These are phyloP conservation scores for Nothoprocta pentlandii DNA, from an alignment of 2,113 vertebrate genomes.

Conservation along the genomic window DNA sequence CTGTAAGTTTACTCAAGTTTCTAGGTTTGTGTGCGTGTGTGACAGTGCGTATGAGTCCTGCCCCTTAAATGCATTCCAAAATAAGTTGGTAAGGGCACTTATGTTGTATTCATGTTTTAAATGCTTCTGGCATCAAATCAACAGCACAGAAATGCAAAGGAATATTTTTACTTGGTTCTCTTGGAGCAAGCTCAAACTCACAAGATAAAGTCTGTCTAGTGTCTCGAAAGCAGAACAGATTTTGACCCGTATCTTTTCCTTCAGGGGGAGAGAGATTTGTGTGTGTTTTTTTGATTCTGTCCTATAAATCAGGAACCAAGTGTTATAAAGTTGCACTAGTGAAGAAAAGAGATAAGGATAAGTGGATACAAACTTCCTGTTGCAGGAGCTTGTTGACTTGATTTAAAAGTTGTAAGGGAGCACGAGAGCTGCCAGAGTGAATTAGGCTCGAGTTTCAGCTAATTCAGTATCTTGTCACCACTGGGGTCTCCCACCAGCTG, in stretches of 20 bases:
- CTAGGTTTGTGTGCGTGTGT: background rate
- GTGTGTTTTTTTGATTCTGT: background rate
- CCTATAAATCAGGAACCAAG: constrained; percentile 31
- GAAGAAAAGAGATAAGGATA: constrained; percentile 32
- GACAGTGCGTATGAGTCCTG: background rate
- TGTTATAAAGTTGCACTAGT: constrained; percentile 8
- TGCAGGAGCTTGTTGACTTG: constrained; percentile 10
- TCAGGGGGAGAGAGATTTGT: background rate
- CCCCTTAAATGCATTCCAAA: background rate
- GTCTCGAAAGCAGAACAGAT: background rate
- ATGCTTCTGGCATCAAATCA: background rate
- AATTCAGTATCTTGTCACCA: background rate
- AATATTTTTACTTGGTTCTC: background rate
- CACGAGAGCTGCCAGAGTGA: background rate
- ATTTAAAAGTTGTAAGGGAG: constrained; percentile 35
- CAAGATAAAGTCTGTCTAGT: background rate
- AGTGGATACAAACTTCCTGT: constrained; percentile 56
- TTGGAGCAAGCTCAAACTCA: background rate
- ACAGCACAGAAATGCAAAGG: background rate
- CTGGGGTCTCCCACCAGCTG: constrained; percentile 16
- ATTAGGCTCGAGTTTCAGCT: background rate
- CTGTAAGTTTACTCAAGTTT: background rate
- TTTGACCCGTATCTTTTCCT: background rate
- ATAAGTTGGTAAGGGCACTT: background rate
- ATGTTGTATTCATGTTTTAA: background rate